Conservation (phyloP, 2,888 invertebrate genomes). For the Pandemis corylana region DNA sequence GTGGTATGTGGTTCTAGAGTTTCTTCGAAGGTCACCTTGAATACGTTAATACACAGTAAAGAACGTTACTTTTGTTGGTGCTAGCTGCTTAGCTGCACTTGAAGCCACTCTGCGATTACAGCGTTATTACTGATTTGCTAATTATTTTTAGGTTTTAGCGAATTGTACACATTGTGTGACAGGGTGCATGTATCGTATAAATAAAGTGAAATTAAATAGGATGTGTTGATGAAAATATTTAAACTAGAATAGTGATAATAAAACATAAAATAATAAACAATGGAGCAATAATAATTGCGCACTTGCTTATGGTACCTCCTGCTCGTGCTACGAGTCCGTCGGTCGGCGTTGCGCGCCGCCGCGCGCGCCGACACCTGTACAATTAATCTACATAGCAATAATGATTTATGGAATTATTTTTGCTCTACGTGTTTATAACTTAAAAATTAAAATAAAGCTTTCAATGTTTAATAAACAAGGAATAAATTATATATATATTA, state of each 20-base stretch:
- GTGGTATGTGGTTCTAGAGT: constrained; percentile 68
- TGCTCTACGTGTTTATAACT: constrained; percentile 48
- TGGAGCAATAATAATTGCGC: constrained; percentile 20
- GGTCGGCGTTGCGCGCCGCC: background rate
- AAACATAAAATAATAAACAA: constrained; percentile 18
- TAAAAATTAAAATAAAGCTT: constrained; percentile 30
- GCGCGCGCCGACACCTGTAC: background rate
- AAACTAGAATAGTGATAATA: constrained; percentile 47
- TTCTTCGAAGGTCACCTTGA: constrained; percentile 61
- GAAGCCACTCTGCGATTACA: constrained; percentile 47
- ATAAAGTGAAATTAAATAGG: constrained; percentile 57
- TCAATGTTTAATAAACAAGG: constrained; percentile 32
- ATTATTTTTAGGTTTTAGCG: constrained; percentile 52
- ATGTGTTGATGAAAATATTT: constrained; percentile 51
- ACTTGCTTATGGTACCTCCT: background rate
- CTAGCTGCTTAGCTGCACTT: constrained; percentile 48
- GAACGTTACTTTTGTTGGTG: constrained; percentile 58
- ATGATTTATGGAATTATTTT: constrained; percentile 44
- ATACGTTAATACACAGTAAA: constrained; percentile 49
- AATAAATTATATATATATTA: constrained; percentile 1
- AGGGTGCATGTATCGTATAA: constrained; percentile 81
- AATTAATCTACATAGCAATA: background rate
- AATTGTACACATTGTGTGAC: constrained; percentile 78
- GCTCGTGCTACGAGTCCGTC: background rate
- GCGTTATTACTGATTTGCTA: constrained; percentile 47